Base-by-base conservation (phyloP, 2,113 vertebrate species). In the Chlorocebus sabaeus region DNA sequence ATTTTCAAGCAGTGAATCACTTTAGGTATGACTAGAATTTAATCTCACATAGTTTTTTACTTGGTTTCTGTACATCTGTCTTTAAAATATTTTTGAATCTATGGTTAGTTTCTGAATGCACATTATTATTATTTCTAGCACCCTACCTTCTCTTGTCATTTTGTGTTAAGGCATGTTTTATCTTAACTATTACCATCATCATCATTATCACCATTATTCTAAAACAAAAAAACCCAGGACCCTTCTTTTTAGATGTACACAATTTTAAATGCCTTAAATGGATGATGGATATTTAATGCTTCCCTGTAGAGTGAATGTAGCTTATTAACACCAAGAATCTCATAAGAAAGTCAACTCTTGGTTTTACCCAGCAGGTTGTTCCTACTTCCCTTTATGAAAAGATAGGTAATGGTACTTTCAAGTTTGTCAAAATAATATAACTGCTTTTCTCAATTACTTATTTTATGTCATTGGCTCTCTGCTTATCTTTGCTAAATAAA, bases 51-150 rank as follows among this genome's bases (percentile, higher is more conserved):
- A 38, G 40, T 72, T 93, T 76, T 95, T 87, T 89, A 83, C 82
- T 95, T 96, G 43, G 90, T 97, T 97, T 76, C 76, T 85, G n/a
- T 90, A 85, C 3, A 70, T 8, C 38, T 52, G 23, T 90, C 57
- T 89, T 97, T 96, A 76, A 70, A 88, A 79, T 86, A 89, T 76
- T 83, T 96, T 89, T 89, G 83, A 79, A 57, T 91, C 59, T 45
- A n/a, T 55, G 30, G 27, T 67, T 97, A 94, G 89, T 73, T 89
- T 94, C 45, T 88, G 67, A 82, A 91, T 83, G 8, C 16, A 79
- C 55, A 82, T 75, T 72, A 83, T 78, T 59, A 68, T 45, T 89
- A 80, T 93, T 93, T 83, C 64, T 55, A 76, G 50, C 32, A 80
- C 30, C 22, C 35, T 43, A 0, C 20, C 55, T 80, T 96, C 17